These are phyloP conservation scores for Drosophila nigritarsus DNA, from an alignment of 2,888 invertebrate species.

Conservation along the genomic window DNA sequence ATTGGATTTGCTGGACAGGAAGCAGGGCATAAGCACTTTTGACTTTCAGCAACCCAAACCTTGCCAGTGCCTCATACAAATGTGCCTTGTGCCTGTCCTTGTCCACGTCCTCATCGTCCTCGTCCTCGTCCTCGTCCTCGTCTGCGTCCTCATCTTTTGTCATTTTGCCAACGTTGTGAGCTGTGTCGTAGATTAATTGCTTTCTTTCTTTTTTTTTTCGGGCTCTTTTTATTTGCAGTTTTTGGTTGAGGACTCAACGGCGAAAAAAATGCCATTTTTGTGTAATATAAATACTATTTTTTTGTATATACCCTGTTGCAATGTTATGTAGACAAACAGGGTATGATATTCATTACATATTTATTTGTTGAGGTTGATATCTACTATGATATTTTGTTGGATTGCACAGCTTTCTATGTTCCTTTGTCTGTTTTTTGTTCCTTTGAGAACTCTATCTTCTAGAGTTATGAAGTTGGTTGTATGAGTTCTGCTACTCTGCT, in stretches of 20 bases:
- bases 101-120: neutral
- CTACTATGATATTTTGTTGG: neutral
- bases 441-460: neutral
- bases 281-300: slow-evolving; percentile 75
- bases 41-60: slow-evolving; percentile 15
- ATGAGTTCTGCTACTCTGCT: neutral
- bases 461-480: neutral
- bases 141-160: slow-evolving; percentile 6
- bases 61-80: slow-evolving; percentile 26
- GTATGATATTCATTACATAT: neutral
- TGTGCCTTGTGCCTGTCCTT: slow-evolving; percentile 1
- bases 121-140: neutral
- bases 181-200: slow-evolving; percentile 83
- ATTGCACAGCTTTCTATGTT: neutral
- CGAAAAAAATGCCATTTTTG: slow-evolving; percentile 60
- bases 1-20: slow-evolving; percentile 83
- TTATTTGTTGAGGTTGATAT: neutral
- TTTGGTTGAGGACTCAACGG: slow-evolving; percentile 17
- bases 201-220: slow-evolving; percentile 63
- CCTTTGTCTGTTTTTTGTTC: neutral
- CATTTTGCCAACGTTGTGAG: slow-evolving; percentile 41
- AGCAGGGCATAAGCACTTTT: slow-evolving; percentile 77
- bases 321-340: neutral
- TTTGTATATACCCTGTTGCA: slow-evolving; percentile 30
- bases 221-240: slow-evolving; percentile 21